phyloP scores from a whole-genome alignment of 2,888 invertebrate species.

The Smittia aterrima region DNA sequence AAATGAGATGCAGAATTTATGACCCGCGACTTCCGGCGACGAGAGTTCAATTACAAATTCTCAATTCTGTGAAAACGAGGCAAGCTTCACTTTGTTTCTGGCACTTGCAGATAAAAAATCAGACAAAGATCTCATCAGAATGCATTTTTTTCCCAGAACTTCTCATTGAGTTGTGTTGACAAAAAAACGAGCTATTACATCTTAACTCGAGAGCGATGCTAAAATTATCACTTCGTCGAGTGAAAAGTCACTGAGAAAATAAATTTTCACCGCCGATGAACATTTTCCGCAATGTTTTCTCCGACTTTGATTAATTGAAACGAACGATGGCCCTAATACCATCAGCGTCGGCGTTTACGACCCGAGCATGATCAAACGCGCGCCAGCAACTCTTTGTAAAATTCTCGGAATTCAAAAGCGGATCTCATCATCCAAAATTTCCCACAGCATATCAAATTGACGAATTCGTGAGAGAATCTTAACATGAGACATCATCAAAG shows the following conservation, averaged over 20 bases:
- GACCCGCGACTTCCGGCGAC: background rate
- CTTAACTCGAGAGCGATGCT: background rate
- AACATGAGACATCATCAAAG: background rate
- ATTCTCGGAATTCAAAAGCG: background rate
- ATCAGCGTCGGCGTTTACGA: slow-evolving; percentile 25
- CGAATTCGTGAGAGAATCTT: background rate
- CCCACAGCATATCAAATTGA: slow-evolving; percentile 5
- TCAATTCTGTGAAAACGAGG: background rate
- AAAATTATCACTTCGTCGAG: slow-evolving; percentile 12
- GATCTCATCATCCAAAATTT: background rate
- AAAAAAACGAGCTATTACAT: background rate
- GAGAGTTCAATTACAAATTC: background rate
- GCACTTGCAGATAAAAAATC: background rate
- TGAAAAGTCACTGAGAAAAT: background rate
- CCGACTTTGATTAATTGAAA: slow-evolving; percentile 25
- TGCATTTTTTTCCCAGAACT: background rate
- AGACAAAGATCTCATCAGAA: background rate
- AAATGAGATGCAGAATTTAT: slow-evolving; percentile 20
- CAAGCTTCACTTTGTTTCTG: background rate
- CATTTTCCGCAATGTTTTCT: slow-evolving; percentile 11
- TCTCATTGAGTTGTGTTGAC: background rate
- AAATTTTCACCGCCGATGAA: background rate
- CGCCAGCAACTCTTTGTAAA: too few species aligned
- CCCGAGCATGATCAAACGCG: slow-evolving; percentile 13
- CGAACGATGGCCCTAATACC: slow-evolving; percentile 20